Base-by-base conservation (phyloP, 92 coral and sea anemone species). In the Epizoanthus rinbou region DNA sequence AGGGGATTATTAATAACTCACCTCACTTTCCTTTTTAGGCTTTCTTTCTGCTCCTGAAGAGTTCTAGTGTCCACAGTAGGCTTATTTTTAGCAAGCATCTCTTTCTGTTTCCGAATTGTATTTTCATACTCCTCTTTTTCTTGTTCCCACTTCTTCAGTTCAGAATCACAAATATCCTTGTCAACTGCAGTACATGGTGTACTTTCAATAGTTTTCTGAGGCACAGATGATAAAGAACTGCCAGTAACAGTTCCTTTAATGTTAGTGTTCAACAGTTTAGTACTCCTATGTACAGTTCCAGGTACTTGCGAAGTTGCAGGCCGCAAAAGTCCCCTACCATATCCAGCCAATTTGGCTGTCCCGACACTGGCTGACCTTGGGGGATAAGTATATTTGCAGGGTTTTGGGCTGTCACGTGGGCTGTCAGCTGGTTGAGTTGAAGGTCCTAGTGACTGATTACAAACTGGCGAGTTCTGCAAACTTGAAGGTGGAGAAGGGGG, bases 401-500 rank as follows among this genome's bases (percentile, higher is more conserved):
- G 14, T 17, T 25, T 25, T 8, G 69, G 18, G 39, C 69, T 21
- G 11, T 22, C 31, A 23, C 15, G 24, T 31, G 68, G 35, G 37
- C 35, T 64, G 16, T 28, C 69, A 64, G 41, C 69, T 64, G 23
- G 13, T 50, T 5, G 54, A 10, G 54, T 11, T 50, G 54, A 50
- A 9, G 16, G 13, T 50, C 15, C 54, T 13, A 50, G 8, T 64
- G 69, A 23, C 43, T 33, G 18, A 78, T 6, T 60, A 5, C 21
- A 63, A 39, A 24, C 59, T 1, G 71, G 82, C 14, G 72, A 78
- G 21, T 39, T 60, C 10, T 78, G 82, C 2, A 13, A 50, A 13
- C 54, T 50, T 6, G 72, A 78, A 6, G 82, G 69, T 39, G 82
- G 82, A n/a, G 82, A 0, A 43, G 82, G 82, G 43, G 82, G 82